Conservation (phyloP, 2,797 vertebrate species). For the Oryzias sinensis region DNA sequence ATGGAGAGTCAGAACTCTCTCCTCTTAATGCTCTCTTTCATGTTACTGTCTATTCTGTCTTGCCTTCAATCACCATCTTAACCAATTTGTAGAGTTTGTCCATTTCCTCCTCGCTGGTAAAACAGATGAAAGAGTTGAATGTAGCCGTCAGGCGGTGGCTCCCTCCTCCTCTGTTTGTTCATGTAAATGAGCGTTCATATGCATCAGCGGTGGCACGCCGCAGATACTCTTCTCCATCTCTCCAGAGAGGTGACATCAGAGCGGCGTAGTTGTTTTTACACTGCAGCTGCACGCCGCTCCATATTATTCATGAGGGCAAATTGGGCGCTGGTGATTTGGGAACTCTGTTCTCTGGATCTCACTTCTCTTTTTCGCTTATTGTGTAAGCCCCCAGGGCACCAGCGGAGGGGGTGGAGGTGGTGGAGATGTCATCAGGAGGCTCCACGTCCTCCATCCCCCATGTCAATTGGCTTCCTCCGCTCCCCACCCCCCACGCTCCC, state of each 20-base stretch:
- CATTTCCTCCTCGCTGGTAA: slow-evolving; percentile 51
- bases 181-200: slow-evolving; percentile 69
- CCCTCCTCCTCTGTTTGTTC: slow-evolving; percentile 37
- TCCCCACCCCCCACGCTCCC: slow-evolving; percentile 33
- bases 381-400: slow-evolving; percentile 65
- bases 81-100: slow-evolving; percentile 53
- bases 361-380: slow-evolving; percentile 51
- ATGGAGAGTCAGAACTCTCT: slow-evolving; percentile 22
- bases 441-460: slow-evolving; percentile 30
- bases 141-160: slow-evolving; percentile 30
- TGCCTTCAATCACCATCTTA: slow-evolving; percentile 13
- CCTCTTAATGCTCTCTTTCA: slow-evolving; percentile 1
- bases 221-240: slow-evolving; percentile 47
- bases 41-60: slow-evolving; percentile 7
- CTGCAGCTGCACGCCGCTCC: slow-evolving; percentile 62
- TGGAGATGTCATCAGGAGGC: slow-evolving; percentile 53
- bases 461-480: slow-evolving; percentile 21
- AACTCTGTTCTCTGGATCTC: slow-evolving; percentile 49
- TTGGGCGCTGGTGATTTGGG: slow-evolving; percentile 67
- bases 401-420: slow-evolving; percentile 30
- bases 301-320: slow-evolving; percentile 86
- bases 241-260: slow-evolving; percentile 72
- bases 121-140: slow-evolving; percentile 68
- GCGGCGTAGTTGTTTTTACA: slow-evolving; percentile 73
- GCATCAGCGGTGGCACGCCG: slow-evolving; percentile 62